These are phyloP conservation scores for Cossypha niveicapilla DNA, from an alignment of 2,797 vertebrate genomes.

Conservation along the genomic window DNA sequence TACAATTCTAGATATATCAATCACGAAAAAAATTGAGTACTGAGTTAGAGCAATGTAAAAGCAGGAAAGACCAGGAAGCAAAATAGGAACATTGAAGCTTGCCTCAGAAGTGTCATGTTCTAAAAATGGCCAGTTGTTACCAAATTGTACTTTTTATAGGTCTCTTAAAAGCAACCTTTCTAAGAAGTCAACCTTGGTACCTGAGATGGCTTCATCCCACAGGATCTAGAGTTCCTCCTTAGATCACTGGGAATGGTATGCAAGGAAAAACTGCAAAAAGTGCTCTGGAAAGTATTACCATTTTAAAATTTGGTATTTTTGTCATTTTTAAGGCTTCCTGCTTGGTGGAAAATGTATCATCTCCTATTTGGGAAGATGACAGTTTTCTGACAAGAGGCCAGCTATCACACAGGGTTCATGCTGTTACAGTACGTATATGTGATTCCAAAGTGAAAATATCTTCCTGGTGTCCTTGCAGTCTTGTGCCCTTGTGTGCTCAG, in stretches of 20 bases:
- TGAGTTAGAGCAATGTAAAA: background rate
- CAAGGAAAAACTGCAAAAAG: background rate
- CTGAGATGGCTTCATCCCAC: background rate
- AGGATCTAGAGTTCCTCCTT: background rate
- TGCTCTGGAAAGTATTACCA: background rate
- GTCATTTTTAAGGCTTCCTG: background rate
- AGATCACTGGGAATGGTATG: background rate
- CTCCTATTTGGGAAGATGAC: background rate
- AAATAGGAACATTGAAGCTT: background rate
- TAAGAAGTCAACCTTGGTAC: background rate
- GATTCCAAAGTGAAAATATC: background rate
- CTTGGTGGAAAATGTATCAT: background rate
- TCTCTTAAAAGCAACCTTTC: background rate
- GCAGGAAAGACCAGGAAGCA: background rate
- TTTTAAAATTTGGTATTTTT: accelerated
- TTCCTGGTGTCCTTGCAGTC: background rate
- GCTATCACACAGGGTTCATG: background rate
- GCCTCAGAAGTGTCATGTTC: accelerated
- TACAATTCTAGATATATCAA: background rate
- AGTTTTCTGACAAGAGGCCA: background rate
- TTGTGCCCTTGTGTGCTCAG: background rate
- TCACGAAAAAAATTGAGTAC: background rate
- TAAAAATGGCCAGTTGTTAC: background rate
- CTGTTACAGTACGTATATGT: accelerated
- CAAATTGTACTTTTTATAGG: background rate